Evolutionary conservation across 2,888 invertebrate species (phyloP).

Genomic region (Drepana falcataria): DNA sequence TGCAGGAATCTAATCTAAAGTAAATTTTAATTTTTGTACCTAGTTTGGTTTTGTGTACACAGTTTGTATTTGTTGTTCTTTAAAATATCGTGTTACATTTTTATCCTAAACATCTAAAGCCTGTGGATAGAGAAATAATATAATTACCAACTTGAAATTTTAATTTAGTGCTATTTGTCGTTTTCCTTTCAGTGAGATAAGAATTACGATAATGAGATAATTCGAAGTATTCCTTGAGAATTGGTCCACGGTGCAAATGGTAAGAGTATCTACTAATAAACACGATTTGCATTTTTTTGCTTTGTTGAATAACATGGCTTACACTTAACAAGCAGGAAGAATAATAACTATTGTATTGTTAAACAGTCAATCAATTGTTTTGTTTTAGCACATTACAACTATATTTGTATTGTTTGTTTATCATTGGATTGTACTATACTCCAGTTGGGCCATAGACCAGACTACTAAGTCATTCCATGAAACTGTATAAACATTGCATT

Average conservation of each 20-base stretch:
- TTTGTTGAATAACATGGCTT: background rate
- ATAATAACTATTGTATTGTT: too few relatives aligned
- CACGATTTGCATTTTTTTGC: background rate
- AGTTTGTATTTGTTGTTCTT: background rate
- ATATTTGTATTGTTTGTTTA: too few relatives aligned
- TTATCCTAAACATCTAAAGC: background rate
- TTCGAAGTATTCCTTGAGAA: slow-evolving; percentile 30
- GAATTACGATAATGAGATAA: slow-evolving; percentile 64
- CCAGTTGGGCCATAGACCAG: too few relatives aligned
- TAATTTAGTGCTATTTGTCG: background rate
- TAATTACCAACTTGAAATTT: background rate
- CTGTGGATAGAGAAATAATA: background rate
- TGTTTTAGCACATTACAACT: too few relatives aligned
- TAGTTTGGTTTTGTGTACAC: too few relatives aligned
- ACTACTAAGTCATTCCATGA: too few relatives aligned
- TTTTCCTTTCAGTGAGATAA: slow-evolving; percentile 67
- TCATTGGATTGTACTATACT: too few relatives aligned
- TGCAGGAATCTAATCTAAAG: too few relatives aligned
- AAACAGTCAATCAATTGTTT: too few relatives aligned
- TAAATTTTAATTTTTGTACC: too few relatives aligned
- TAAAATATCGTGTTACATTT: background rate
- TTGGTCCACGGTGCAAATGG: slow-evolving; percentile 1
- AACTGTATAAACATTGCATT: too few relatives aligned
- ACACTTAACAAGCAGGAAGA: background rate
- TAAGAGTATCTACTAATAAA: background rate